These are phyloP conservation scores for Athene cunicularia DNA, from an alignment of 2,113 vertebrate genomes.

Conservation along the genomic window DNA sequence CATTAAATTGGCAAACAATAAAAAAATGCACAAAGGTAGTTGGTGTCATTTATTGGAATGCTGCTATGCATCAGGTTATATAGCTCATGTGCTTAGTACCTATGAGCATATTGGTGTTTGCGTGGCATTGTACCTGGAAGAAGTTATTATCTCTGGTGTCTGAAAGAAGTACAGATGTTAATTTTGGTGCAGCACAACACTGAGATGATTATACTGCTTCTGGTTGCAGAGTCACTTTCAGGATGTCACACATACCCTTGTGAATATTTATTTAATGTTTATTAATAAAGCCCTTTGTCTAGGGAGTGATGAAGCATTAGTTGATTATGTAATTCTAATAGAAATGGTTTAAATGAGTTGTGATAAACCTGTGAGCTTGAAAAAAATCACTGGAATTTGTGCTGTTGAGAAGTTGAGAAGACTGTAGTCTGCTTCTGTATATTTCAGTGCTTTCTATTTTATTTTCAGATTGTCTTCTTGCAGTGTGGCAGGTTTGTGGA, in stretches of 20 bases:
- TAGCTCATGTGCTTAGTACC: not conserved
- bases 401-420: not conserved
- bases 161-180: not conserved
- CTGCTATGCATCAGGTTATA: not conserved
- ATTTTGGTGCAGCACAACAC: not conserved
- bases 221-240: not conserved
- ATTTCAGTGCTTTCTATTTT: not conserved
- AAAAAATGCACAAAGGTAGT: not conserved
- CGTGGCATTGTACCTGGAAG: not conserved
- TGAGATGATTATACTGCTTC: not conserved
- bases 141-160: not conserved
- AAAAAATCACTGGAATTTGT: not conserved
- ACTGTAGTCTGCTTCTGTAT: not conserved
- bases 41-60: not conserved
- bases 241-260: not conserved
- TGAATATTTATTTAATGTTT: not conserved
- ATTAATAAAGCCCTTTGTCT: not conserved
- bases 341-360: not conserved
- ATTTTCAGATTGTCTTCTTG: conserved; percentile 89
- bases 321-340: not conserved
- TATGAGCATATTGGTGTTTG: not conserved
- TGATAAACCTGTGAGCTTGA: not conserved
- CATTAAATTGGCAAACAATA: not conserved
- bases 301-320: not conserved
- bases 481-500: conserved; percentile 89